These are phyloP conservation scores for Eidolon helvum DNA, from an alignment of 2,113 vertebrate species.

Conservation along the genomic window DNA sequence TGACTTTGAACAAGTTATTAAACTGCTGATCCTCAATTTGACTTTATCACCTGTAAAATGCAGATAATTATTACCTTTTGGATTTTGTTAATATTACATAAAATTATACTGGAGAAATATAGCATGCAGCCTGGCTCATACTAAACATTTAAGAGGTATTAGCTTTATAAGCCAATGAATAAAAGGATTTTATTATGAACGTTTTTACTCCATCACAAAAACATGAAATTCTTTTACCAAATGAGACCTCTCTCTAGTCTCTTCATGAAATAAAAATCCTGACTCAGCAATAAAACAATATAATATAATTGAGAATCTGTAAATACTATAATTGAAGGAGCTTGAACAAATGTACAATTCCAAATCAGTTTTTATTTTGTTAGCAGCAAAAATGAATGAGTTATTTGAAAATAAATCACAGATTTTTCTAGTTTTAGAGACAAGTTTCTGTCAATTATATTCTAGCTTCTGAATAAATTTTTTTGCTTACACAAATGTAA, in stretches of 20 bases:
- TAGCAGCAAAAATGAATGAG: conserved; percentile 29
- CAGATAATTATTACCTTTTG: background rate
- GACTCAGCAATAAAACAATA: background rate
- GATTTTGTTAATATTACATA: background rate
- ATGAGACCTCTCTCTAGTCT: background rate
- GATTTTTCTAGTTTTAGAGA: conserved; percentile 14
- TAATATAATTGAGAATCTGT: background rate
- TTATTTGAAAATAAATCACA: conserved; percentile 39
- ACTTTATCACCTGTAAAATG: conserved; percentile 17
- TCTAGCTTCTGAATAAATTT: conserved; percentile 27
- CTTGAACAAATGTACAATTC: background rate
- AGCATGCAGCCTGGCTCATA: background rate
- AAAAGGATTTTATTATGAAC: background rate
- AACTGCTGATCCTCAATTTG: background rate
- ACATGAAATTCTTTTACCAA: conserved; percentile 3
- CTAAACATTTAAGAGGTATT: background rate
- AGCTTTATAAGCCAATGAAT: background rate
- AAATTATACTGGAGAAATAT: background rate
- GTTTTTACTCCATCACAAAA: background rate
- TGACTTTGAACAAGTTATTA: background rate
- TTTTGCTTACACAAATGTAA: conserved; percentile 39
- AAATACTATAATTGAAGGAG: conserved; percentile 11
- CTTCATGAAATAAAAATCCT: conserved; percentile 8
- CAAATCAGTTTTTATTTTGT: conserved; percentile 12
- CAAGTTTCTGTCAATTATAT: conserved; percentile 11